Conservation (phyloP, 2,888 invertebrate species). For the Trichopoda pennipes region DNA sequence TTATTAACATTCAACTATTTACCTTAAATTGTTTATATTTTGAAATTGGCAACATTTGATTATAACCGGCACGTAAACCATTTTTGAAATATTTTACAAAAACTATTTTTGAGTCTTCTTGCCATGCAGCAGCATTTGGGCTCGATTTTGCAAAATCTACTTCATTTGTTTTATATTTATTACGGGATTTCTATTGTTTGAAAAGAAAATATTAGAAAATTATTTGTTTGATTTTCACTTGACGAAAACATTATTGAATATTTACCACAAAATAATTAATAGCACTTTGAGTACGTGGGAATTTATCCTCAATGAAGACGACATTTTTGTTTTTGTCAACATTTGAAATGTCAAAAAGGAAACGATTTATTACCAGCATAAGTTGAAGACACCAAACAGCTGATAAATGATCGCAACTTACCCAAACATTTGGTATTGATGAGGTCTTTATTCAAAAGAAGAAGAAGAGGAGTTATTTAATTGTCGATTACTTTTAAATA, state of each 20-base stretch:
- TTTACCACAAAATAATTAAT: conserved; percentile 76
- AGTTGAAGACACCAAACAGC: conserved; percentile 97
- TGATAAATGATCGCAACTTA: conserved; percentile 93
- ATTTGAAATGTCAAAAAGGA: conserved; percentile 90
- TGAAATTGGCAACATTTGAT: conserved; percentile 76
- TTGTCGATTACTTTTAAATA: not conserved
- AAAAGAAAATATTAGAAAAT: conserved; percentile 13
- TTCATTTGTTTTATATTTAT: conserved; percentile 46
- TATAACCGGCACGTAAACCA: conserved; percentile 74
- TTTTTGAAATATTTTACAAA: conserved; percentile 75
- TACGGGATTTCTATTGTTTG: conserved; percentile 57
- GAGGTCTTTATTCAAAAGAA: conserved; percentile 75
- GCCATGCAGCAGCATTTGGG: conserved; percentile 79
- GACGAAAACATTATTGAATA: conserved; percentile 14
- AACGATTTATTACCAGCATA: conserved; percentile 88
- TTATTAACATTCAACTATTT: not conserved
- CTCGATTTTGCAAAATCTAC: conserved; percentile 52
- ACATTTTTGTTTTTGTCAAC: conserved; percentile 72
- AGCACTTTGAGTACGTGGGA: conserved; percentile 74
- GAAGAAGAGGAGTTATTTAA: not conserved
- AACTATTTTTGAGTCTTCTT: conserved; percentile 82
- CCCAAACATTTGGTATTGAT: conserved; percentile 90
- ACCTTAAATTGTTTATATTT: conserved; percentile 76
- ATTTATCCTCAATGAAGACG: conserved; percentile 76
- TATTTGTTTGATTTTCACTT: not conserved